Conservation (phyloP, 2,888 invertebrate species). For the Eurytoma adleriae region DNA sequence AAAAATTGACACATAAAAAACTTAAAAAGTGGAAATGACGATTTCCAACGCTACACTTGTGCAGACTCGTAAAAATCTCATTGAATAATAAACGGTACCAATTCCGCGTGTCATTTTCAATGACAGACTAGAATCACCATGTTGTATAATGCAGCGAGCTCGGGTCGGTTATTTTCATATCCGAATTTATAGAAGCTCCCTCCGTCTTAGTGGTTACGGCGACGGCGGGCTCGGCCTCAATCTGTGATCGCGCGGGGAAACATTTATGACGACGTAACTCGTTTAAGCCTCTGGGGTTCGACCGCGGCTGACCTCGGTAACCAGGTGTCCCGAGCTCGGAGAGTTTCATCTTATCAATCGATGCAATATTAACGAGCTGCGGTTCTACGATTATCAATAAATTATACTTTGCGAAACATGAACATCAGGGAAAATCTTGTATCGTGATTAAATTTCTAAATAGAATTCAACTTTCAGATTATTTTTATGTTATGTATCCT, state of each 20-base stretch:
- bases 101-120: too few relatives aligned
- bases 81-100: too few relatives aligned
- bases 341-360: conserved; percentile 35
- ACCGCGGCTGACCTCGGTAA: conserved; percentile 28
- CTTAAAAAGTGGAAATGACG: too few relatives aligned
- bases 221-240: conserved; percentile 12
- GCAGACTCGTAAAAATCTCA: too few relatives aligned
- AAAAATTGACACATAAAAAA: too few relatives aligned
- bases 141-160: conserved; percentile 17
- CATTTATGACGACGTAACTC: conserved; percentile 66
- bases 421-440: neutral
- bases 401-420: conserved; percentile 9
- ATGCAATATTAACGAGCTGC: conserved; percentile 35
- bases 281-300: conserved; percentile 59
- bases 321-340: conserved; percentile 33
- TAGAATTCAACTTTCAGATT: too few relatives aligned
- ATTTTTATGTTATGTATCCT: too few relatives aligned
- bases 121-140: neutral
- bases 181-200: conserved; percentile 11
- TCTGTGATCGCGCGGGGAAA: conserved; percentile 61
- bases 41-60: too few relatives aligned
- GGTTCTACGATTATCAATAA: conserved; percentile 16
- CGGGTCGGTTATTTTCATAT: conserved; percentile 29
- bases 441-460: neutral
- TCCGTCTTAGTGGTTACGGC: conserved; percentile 10